A percentile compares a stretch with the other conserved stretches of the same genome.
phyloP scores from a whole-genome alignment of 2,797 vertebrate species.

The Galagoides demidoff region DNA sequence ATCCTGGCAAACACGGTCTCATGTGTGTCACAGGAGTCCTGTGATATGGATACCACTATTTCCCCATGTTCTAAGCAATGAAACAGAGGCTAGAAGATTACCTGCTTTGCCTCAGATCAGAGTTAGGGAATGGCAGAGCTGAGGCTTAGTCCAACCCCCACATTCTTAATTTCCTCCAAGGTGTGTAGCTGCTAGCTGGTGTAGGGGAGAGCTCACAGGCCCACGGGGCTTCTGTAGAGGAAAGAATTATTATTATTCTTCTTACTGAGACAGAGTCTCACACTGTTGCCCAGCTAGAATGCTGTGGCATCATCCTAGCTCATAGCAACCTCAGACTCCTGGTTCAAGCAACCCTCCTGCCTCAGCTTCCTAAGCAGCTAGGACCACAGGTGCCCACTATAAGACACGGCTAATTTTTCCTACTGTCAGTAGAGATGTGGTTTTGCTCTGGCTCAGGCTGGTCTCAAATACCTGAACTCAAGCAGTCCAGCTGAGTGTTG shows the following conservation, averaged over 20 bases:
- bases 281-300: too few relatives aligned
- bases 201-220: neutral
- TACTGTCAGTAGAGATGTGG: too few relatives aligned
- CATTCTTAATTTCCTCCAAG: neutral
- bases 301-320: too few relatives aligned
- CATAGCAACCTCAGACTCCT: too few relatives aligned
- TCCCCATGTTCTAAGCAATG: neutral
- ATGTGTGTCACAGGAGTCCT: neutral
- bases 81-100: neutral
- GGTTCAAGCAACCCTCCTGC: too few relatives aligned
- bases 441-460: too few relatives aligned
- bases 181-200: fast-evolving
- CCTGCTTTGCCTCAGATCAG: neutral
- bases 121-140: neutral
- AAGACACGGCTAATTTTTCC: too few relatives aligned
- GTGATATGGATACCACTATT: neutral
- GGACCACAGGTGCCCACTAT: too few relatives aligned
- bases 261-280: too few relatives aligned
- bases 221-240: neutral
- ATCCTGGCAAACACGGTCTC: neutral
- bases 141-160: neutral
- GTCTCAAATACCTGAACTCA: too few relatives aligned
- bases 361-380: too few relatives aligned
- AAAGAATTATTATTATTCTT: neutral
- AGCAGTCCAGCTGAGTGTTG: neutral